These are phyloP conservation scores for Porites cylindrica DNA, from an alignment of 92 coral and sea anemone genomes.

Conservation along the genomic window DNA sequence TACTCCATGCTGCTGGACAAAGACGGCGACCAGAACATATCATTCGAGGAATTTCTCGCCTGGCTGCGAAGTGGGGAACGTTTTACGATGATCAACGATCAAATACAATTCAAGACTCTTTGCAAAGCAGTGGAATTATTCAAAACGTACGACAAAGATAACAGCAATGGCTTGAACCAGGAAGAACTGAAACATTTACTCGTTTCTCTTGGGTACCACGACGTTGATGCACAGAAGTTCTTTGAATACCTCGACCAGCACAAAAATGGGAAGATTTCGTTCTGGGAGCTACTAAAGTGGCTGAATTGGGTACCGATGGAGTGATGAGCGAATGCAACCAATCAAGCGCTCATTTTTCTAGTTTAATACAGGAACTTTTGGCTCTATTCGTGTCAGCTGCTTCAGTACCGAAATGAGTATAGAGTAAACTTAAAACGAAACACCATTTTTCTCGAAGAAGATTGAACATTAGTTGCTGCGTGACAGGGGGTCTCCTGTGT, in stretches of 20 bases:
- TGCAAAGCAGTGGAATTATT: constrained; percentile 74
- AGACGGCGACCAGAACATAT: constrained; percentile 74
- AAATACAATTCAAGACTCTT: constrained; percentile 54
- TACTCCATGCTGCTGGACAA: constrained; percentile 71
- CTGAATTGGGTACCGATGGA: constrained; percentile 76
- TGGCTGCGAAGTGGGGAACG: constrained; percentile 86
- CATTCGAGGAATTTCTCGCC: constrained; percentile 74
- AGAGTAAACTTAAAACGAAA: too few relatives aligned
- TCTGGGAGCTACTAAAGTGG: constrained; percentile 84
- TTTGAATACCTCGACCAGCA: constrained; percentile 64
- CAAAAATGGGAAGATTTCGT: constrained; percentile 74
- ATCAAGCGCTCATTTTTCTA: not conserved
- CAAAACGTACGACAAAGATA: constrained; percentile 62
- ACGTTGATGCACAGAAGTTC: constrained; percentile 33
- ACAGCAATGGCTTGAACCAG: constrained; percentile 50
- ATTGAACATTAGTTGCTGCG: too few relatives aligned
- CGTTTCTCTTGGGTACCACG: constrained; percentile 62
- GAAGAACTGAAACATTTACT: constrained; percentile 66
- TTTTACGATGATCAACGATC: constrained; percentile 56
- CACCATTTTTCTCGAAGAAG: too few relatives aligned
- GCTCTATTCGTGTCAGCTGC: too few relatives aligned
- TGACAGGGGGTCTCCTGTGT: too few relatives aligned
- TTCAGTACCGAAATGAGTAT: too few relatives aligned
- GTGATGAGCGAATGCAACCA: not conserved
- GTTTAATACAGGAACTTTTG: too few relatives aligned